These are phyloP conservation scores for Zaprionus gabonicus DNA, from an alignment of 1,140 invertebrate genomes.

Conservation along the genomic window DNA sequence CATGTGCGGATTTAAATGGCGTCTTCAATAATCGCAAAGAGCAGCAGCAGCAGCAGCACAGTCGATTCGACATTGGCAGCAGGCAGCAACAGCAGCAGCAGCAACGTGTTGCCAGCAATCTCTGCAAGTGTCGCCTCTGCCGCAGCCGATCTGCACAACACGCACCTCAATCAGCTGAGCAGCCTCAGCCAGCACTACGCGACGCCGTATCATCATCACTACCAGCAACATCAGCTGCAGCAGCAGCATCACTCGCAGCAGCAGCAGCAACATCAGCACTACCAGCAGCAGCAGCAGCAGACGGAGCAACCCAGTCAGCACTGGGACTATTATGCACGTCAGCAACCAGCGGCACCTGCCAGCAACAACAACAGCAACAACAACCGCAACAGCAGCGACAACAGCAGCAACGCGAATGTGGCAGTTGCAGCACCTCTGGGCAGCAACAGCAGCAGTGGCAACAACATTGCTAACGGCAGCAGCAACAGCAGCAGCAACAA, in stretches of 20 bases:
- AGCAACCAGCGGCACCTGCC: slow-evolving; percentile 59
- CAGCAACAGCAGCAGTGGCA: slow-evolving; percentile 44
- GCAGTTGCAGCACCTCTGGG: slow-evolving; percentile 46
- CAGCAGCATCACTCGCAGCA: slow-evolving; percentile 61
- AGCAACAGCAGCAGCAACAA: slow-evolving; percentile 57
- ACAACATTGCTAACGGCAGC: slow-evolving; percentile 29
- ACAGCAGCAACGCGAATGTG: slow-evolving; percentile 19
- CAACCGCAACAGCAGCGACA: slow-evolving; percentile 25
- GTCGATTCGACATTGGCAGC: slow-evolving; percentile 61
- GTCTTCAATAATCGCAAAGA: slow-evolving; percentile 83
- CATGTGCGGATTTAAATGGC: slow-evolving; percentile 79
- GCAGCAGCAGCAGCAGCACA: slow-evolving; percentile 66
- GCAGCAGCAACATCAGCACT: slow-evolving; percentile 36
- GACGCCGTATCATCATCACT: slow-evolving; percentile 62
- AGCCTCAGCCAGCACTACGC: slow-evolving; percentile 79
- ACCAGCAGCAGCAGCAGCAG: slow-evolving; percentile 54
- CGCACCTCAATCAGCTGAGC: slow-evolving; percentile 78
- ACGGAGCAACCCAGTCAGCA: slow-evolving; percentile 65
- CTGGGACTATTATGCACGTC: slow-evolving; percentile 83
- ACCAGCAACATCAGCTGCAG: slow-evolving; percentile 56
- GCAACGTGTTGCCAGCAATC: slow-evolving; percentile 41
- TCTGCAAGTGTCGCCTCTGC: slow-evolving; percentile 46
- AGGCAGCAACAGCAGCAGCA: slow-evolving; percentile 33
- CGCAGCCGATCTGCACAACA: slow-evolving; percentile 65
- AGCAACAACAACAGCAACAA: slow-evolving; percentile 45